Evolutionary conservation across 1,140 invertebrate species (phyloP).

Genomic region (Watersipora subatra): DNA sequence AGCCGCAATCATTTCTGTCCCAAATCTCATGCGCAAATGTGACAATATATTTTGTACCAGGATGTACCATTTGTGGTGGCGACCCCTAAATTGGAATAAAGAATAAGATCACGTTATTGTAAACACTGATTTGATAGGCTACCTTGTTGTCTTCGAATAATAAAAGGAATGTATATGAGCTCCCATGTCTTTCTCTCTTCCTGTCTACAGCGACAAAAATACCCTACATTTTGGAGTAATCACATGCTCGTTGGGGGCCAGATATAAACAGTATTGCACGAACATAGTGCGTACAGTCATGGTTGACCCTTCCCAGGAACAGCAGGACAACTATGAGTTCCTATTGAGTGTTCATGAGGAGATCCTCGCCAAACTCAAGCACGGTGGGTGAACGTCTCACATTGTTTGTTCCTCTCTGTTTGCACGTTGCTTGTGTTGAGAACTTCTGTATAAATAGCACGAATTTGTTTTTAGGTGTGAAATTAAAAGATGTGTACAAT

Average conservation of each 20-base stretch:
- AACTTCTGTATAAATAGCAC: background rate
- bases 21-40: too few relatives aligned
- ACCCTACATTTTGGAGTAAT: constrained; percentile 89
- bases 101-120: too few relatives aligned
- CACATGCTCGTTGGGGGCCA: constrained; percentile 78
- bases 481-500: constrained; percentile 79
- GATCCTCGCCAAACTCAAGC: constrained; percentile 66
- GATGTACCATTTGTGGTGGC: too few relatives aligned
- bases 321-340: constrained; percentile 79
- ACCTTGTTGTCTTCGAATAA: too few relatives aligned
- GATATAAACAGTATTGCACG: constrained; percentile 96
- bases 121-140: too few relatives aligned
- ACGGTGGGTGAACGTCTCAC: constrained; percentile 41
- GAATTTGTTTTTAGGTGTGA: constrained; percentile 44
- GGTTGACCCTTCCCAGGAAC: constrained; percentile 73
- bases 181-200: too few relatives aligned
- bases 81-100: too few relatives aligned
- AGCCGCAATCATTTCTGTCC: too few relatives aligned
- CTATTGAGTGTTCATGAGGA: constrained; percentile 80
- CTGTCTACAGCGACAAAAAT: constrained; percentile 83
- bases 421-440: background rate
- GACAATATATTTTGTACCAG: too few relatives aligned
- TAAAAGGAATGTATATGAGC: too few relatives aligned
- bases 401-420: background rate
- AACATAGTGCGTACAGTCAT: constrained; percentile 95